A percentile compares a stretch with the other conserved stretches of the same genome.
phyloP scores from a whole-genome alignment of 37 sponge, comb jelly and placozoan genomes.

The Eunapius fragilis region DNA sequence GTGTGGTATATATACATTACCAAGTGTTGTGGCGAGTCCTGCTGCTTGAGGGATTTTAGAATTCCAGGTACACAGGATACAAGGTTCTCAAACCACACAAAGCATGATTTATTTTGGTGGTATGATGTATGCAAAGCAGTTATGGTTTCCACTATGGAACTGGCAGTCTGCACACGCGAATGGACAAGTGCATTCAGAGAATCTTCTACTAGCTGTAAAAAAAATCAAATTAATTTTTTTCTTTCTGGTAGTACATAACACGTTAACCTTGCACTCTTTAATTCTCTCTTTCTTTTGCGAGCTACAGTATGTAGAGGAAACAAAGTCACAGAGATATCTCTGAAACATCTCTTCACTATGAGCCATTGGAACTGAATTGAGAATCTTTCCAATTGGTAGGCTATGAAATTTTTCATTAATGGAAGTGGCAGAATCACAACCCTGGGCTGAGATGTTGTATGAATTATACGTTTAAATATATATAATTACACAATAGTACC shows the following conservation, averaged over 20 bases:
- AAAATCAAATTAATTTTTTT: too few relatives aligned
- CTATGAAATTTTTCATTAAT: not conserved
- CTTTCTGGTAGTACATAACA: not conserved
- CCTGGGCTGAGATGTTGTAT: not conserved
- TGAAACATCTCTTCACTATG: slow-evolving; percentile 42
- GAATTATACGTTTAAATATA: not conserved
- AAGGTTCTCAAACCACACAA: slow-evolving; percentile 53
- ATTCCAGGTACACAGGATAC: slow-evolving; percentile 25
- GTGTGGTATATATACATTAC: too few relatives aligned
- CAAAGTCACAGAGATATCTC: slow-evolving; percentile 49
- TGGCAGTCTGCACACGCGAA: too few relatives aligned
- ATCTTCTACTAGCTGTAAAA: slow-evolving; percentile 14
- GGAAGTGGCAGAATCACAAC: not conserved
- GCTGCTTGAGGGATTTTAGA: not conserved
- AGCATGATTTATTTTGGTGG: not conserved
- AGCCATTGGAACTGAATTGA: slow-evolving; percentile 3
- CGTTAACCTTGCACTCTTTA: slow-evolving; percentile 8
- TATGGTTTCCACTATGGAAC: slow-evolving; percentile 11
- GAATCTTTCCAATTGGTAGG: slow-evolving; percentile 23
- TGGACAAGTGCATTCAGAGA: slow-evolving; percentile 22
- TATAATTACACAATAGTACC: not conserved
- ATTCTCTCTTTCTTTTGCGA: slow-evolving; percentile 8
- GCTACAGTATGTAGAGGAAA: slow-evolving; percentile 32
- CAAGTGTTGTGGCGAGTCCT: not conserved
- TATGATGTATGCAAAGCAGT: slow-evolving; percentile 57